Base-by-base conservation (phyloP, 2,888 invertebrate species). In the Ophion ventricosus region DNA sequence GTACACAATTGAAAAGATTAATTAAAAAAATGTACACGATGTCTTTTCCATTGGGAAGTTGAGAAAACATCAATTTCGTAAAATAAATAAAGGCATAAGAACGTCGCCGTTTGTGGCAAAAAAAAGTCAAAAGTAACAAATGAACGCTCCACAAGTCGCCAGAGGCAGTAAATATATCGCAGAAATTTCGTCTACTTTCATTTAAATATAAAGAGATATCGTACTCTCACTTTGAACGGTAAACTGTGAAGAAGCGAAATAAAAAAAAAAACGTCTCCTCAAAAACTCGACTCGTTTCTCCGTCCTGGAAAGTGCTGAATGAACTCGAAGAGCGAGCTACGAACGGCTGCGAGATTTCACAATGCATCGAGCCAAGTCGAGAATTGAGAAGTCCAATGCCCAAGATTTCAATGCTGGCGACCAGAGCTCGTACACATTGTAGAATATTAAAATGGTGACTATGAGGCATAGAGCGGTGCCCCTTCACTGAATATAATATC, bases 401-500 rank as follows among this genome's bases (percentile, higher is more conserved):
- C 74, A 61, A 69, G 75, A 75, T 80, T 80, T 63, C 61, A 80
- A 76, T 80, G 64, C 83, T 64, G 70, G 35, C 80, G 74, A 59
- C 72, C 54, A 40, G 59, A 57, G 66, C 59, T 1, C 73, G 54
- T 54, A 17, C n/a, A 35, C 56, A 72, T 75, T 83, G 74, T 66
- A 76, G 23, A 56, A 75, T 66, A 76, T 83, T 73, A 77, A 80
- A 76, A 73, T 73, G 67, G 67, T 70, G 61, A 26, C 61, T 49
- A 23, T 40, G 59, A 43, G 54, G 54, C 29, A 26, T 57, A 56
- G 56, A 35, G 35, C 69, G 35, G 74, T 80, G 70, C 72, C 80
- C 83, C 83, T 80, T 83, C 83, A 80, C 80, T 76, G 67, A 76
- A 80, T 80, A 76, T 61, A 64, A 72, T 56, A 72, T 59, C 29